Evolutionary conservation across 2,113 vertebrate species (phyloP).

Genomic region (Phyllopteryx taeniolatus): DNA sequence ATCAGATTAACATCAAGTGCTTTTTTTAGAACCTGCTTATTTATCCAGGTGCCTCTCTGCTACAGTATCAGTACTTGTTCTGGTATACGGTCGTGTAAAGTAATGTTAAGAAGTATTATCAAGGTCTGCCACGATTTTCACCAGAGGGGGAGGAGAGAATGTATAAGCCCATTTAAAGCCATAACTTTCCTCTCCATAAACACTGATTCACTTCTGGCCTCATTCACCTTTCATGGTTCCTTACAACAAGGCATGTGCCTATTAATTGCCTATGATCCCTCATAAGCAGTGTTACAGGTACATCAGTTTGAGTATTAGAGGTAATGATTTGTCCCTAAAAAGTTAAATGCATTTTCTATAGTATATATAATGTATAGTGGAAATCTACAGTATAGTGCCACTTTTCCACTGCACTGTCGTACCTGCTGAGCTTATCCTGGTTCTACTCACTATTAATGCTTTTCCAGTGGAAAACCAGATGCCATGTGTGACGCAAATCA

Average conservation of each 20-base stretch:
- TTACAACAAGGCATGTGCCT: neutral
- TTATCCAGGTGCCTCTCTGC: neutral
- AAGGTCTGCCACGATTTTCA: neutral
- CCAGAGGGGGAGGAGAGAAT: neutral
- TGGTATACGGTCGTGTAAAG: neutral
- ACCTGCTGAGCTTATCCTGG: neutral
- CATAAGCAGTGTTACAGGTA: neutral
- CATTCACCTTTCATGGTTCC: slow-evolving; percentile 5
- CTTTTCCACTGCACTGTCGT: neutral
- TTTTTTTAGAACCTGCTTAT: neutral
- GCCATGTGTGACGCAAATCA: neutral
- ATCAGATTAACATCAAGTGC: neutral
- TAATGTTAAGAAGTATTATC: neutral
- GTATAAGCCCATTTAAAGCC: neutral
- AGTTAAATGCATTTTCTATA: neutral
- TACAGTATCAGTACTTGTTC: neutral
- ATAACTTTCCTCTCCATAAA: slow-evolving; percentile 3
- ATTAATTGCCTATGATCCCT: neutral
- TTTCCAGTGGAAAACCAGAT: neutral
- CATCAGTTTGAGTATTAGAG: neutral
- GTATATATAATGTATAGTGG: neutral
- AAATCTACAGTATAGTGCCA: too few relatives aligned
- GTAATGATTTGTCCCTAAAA: neutral
- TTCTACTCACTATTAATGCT: neutral
- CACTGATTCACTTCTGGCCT: neutral